Evolutionary conservation across 2,113 vertebrate species (phyloP).

Genomic region (Larimichthys crocea): DNA sequence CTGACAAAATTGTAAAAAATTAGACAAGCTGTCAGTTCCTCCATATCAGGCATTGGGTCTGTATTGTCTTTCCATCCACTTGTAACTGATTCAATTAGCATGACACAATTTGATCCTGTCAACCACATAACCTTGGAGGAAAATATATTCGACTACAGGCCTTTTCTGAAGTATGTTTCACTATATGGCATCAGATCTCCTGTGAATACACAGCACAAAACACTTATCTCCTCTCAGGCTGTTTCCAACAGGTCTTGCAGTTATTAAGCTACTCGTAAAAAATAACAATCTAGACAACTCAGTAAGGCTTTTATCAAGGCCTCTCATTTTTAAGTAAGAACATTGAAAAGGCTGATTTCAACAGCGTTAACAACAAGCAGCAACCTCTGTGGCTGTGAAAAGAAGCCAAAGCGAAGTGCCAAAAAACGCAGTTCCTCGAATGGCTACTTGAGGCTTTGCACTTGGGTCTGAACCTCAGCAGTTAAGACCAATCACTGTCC

Average conservation of each 20-base stretch:
- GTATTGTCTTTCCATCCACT: not conserved
- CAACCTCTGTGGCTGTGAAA: too few species aligned
- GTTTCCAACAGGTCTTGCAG: not conserved
- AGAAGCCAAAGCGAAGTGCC: too few species aligned
- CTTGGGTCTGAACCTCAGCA: too few species aligned
- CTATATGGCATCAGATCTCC: not conserved
- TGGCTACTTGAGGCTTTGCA: too few species aligned
- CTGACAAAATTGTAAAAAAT: not conserved
- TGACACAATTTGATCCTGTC: not conserved
- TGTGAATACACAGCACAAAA: not conserved
- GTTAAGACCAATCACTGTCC: too few species aligned
- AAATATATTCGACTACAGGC: not conserved
- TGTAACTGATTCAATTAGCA: not conserved
- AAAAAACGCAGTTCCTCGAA: too few species aligned
- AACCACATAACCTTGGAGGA: not conserved
- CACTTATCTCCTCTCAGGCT: not conserved
- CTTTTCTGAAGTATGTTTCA: not conserved
- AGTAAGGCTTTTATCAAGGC: not conserved
- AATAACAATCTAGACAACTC: not conserved
- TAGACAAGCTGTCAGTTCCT: not conserved
- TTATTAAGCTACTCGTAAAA: not conserved
- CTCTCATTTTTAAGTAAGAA: not conserved
- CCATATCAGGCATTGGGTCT: not conserved
- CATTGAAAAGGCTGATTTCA: too few species aligned
- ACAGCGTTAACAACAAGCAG: too few species aligned